Conservation (phyloP, 2,797 vertebrate species). For the Sebastolobus altivelis region DNA sequence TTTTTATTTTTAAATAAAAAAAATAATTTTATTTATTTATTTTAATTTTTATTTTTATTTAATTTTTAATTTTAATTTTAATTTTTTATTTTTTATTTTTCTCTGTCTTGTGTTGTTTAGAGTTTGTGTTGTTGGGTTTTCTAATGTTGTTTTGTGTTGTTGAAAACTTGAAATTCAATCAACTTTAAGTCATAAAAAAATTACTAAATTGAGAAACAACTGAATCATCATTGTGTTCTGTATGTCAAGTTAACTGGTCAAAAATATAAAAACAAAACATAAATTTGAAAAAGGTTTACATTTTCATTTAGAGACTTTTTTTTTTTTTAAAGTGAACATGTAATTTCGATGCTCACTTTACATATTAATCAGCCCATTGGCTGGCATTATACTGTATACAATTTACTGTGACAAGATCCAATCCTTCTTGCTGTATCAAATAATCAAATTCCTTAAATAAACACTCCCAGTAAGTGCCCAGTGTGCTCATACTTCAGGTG, state of each 20-base stretch:
- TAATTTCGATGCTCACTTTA: not conserved
- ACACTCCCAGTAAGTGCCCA: not conserved
- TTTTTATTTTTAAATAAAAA: too few species aligned
- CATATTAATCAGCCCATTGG: not conserved
- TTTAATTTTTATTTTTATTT: too few species aligned
- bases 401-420: not conserved
- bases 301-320: not conserved
- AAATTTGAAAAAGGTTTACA: not conserved
- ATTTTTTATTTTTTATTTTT: too few species aligned
- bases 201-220: not conserved
- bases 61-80: too few species aligned
- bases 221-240: not conserved
- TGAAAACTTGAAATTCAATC: too few species aligned
- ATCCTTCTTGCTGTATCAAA: not conserved
- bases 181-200: not conserved
- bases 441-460: not conserved
- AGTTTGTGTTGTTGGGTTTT: too few species aligned
- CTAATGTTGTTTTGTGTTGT: too few species aligned
- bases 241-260: not conserved
- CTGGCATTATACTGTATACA: not conserved
- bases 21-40: too few species aligned
- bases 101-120: too few species aligned
- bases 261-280: not conserved
- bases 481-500: conserved; percentile 14
- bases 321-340: not conserved